These are phyloP conservation scores for Alces alces DNA, from an alignment of 2,113 vertebrate genomes.

Conservation along the genomic window DNA sequence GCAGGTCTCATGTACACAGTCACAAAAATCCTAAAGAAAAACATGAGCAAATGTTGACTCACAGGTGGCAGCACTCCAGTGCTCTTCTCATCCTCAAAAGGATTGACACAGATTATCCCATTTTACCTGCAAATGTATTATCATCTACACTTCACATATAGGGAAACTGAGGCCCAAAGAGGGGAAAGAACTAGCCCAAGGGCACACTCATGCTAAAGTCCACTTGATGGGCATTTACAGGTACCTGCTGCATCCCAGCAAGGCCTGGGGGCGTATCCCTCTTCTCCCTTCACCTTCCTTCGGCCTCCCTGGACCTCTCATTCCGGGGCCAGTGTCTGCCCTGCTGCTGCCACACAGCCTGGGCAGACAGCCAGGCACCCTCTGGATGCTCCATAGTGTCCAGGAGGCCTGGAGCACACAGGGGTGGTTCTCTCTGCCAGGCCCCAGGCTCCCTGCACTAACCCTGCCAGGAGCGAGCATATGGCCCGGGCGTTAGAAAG, in stretches of 20 bases:
- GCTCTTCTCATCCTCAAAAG: neutral
- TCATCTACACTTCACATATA: neutral
- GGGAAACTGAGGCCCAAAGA: neutral
- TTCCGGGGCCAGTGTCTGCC: neutral
- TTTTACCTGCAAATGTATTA: neutral
- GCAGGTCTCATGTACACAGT: rapidly evolving
- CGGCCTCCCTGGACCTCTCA: neutral
- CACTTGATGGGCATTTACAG: neutral
- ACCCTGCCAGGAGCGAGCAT: neutral
- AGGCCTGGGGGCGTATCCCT: too few species aligned
- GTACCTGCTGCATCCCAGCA: neutral
- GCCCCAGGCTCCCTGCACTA: neutral
- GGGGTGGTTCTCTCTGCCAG: neutral
- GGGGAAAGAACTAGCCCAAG: neutral
- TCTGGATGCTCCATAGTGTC: neutral
- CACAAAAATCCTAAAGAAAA: neutral
- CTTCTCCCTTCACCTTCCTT: neutral
- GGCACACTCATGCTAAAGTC: neutral
- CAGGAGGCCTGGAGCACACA: neutral
- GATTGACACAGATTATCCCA: too few species aligned
- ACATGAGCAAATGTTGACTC: neutral
- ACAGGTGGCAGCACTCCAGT: neutral
- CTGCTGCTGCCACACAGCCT: neutral
- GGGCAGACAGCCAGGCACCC: neutral
- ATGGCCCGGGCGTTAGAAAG: neutral